Conservation (phyloP, 2,113 vertebrate species). For the Proterorhinus semilunaris region DNA sequence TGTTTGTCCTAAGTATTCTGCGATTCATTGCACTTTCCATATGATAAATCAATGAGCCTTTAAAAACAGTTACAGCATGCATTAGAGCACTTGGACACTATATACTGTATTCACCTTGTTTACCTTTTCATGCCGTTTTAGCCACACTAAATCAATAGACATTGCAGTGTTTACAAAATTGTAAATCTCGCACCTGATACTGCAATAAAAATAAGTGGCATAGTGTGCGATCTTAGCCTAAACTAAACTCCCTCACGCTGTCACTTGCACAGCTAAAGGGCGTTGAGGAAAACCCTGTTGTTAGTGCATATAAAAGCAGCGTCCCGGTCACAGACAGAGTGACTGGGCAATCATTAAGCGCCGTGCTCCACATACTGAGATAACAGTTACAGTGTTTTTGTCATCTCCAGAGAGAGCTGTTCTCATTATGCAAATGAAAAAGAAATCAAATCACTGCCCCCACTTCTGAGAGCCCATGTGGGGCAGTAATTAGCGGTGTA, state of each 20-base stretch:
- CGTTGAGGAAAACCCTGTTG: neutral
- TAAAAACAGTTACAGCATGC: too few relatives aligned
- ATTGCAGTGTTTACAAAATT: too few relatives aligned
- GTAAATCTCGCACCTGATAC: too few relatives aligned
- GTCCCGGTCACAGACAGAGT: neutral
- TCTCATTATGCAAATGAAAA: slow-evolving; percentile 8
- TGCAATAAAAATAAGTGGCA: too few relatives aligned
- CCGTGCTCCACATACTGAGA: slow-evolving; percentile 4
- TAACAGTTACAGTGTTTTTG: slow-evolving; percentile 10
- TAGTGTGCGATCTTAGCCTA: neutral
- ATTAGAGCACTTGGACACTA: too few relatives aligned
- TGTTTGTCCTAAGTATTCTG: too few relatives aligned
- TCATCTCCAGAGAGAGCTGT: slow-evolving; percentile 6
- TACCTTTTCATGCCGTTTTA: too few relatives aligned
- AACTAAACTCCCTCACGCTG: neutral
- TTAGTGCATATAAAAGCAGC: slow-evolving; percentile 1
- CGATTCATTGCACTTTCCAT: too few relatives aligned
- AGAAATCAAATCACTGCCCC: neutral
- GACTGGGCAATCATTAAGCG: neutral
- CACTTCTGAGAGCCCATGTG: slow-evolving; percentile 7
- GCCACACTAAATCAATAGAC: too few relatives aligned
- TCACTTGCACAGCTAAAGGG: neutral
- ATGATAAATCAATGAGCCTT: too few relatives aligned
- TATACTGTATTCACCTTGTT: too few relatives aligned
- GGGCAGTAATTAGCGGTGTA: slow-evolving; percentile 17